Evolutionary conservation across 2,797 vertebrate genomes (phyloP).

Genomic region (Crocodylus rhombifer): DNA sequence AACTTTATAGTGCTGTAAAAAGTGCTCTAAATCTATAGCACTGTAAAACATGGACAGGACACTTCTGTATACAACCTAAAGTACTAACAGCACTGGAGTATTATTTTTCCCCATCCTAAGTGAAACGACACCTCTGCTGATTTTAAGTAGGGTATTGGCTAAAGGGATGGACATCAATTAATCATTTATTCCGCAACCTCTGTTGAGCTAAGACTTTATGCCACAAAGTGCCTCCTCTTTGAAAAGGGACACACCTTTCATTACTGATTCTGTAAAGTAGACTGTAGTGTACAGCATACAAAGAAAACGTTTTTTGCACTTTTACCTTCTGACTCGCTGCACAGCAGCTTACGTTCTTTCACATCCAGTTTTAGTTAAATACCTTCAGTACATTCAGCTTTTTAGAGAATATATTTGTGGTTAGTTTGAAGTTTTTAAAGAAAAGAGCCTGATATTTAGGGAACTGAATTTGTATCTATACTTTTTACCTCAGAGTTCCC

Average conservation of each 20-base stretch:
- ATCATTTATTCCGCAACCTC: neutral
- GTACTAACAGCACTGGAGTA: no score
- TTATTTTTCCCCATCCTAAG: no score
- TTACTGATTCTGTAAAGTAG: neutral
- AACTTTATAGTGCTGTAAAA: no score
- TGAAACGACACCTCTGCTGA: neutral
- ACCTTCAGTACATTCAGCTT: neutral
- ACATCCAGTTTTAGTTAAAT: neutral
- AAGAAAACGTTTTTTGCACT: neutral
- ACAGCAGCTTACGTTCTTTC: rapidly evolving
- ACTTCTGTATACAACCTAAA: no score
- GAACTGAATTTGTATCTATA: neutral
- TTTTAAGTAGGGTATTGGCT: neutral
- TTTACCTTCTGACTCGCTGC: neutral
- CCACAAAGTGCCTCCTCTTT: neutral
- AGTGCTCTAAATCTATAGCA: no score
- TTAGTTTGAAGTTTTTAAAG: neutral
- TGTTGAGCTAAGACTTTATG: neutral
- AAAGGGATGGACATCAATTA: neutral
- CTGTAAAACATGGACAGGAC: no score
- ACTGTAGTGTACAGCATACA: rapidly evolving
- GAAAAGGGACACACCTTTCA: neutral
- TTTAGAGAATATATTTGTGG: neutral
- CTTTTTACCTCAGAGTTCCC: neutral
- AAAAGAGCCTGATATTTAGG: neutral